Percentiles rank a stretch among this genome's conserved stretches.
Conservation (phyloP, 2,113 vertebrate genomes). For the Dromas ardeola region DNA sequence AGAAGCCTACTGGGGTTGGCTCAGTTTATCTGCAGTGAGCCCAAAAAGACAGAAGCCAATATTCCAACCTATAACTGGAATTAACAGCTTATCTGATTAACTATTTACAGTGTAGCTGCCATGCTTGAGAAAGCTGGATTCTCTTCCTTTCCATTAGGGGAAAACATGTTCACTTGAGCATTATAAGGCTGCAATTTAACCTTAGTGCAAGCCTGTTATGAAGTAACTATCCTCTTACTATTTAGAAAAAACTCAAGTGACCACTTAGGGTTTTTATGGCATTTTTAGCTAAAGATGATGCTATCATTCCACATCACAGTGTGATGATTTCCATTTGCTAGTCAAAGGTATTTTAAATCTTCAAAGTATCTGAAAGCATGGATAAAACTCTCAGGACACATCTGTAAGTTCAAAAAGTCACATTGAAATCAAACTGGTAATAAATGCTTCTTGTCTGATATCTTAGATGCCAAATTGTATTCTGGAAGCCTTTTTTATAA, state of each 20-base stretch:
- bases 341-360: not conserved
- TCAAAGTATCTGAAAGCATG: not conserved
- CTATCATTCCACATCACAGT: not conserved
- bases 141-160: not conserved
- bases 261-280: not conserved
- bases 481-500: conserved; percentile 35
- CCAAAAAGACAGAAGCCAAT: not conserved
- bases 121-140: not conserved
- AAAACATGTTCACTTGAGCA: not conserved
- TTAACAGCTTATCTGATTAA: conserved; percentile 9
- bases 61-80: not conserved
- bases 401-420: conserved; percentile 23
- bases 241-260: not conserved
- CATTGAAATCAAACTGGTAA: not conserved
- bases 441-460: not conserved
- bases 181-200: not conserved
- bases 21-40: not conserved
- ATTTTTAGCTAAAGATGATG: not conserved
- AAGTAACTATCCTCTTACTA: not conserved
- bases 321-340: conserved; percentile 7
- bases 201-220: not conserved
- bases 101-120: not conserved
- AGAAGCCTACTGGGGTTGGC: conserved; percentile 10
- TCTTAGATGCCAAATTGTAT: not conserved
- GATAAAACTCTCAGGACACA: not conserved